A percentile compares a stretch with the other conserved stretches of the same genome.
phyloP scores from a whole-genome alignment of 2,113 vertebrate genomes.

The Brachyhypopomus gauderio region DNA sequence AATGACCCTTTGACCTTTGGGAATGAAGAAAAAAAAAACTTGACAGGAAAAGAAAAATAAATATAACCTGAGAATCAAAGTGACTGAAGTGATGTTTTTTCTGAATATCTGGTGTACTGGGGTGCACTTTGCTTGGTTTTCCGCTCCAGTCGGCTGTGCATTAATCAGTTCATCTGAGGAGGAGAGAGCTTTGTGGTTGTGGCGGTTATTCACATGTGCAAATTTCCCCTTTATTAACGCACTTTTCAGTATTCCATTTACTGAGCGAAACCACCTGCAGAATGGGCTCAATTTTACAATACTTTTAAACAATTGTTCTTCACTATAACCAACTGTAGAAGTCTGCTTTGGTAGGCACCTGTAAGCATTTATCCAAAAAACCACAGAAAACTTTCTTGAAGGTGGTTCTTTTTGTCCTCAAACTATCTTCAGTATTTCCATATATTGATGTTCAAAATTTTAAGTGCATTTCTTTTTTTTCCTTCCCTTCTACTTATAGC shows the following conservation, averaged over 20 bases:
- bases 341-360: neutral
- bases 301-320: neutral
- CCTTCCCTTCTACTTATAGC: neutral
- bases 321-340: neutral
- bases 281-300: neutral
- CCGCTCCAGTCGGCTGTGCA: conserved; percentile 6
- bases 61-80: neutral
- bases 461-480: too few species aligned
- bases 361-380: neutral
- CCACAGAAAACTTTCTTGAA: neutral
- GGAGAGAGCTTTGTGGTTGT: conserved; percentile 2
- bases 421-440: neutral
- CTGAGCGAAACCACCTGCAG: conserved; percentile 33
- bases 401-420: too few species aligned
- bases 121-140: conserved; percentile 8
- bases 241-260: conserved; percentile 16
- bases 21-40: neutral
- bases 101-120: conserved; percentile 13
- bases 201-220: conserved; percentile 15
- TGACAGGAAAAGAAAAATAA: neutral
- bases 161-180: conserved; percentile 41
- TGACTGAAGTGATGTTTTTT: neutral
- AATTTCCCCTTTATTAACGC: conserved; percentile 12
- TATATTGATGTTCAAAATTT: too few species aligned
- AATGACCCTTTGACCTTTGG: neutral